Evolutionary conservation across 2,888 invertebrate genomes (phyloP).

Genomic region (Escarpia spicata): DNA sequence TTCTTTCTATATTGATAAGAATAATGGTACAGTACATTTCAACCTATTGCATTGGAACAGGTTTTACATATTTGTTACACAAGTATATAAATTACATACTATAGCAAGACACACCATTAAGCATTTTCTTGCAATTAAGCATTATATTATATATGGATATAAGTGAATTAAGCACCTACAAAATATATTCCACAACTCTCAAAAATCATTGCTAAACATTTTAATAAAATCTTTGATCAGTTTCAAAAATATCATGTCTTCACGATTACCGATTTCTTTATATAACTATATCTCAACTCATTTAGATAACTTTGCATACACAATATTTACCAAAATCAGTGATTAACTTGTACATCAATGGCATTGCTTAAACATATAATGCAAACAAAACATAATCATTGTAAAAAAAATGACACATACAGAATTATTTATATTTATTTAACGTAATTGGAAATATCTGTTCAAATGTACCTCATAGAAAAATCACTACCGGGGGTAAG

Average conservation of each 20-base stretch:
- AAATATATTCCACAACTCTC: not conserved
- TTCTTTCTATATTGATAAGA: not conserved
- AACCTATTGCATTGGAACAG: not conserved
- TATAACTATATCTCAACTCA: not conserved
- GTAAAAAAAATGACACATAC: not conserved
- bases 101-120: not conserved
- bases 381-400: not conserved
- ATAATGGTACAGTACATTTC: not conserved
- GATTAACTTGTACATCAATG: not conserved
- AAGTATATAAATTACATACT: no score
- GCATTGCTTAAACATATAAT: not conserved
- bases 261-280: not conserved
- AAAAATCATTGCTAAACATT: not conserved
- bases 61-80: not conserved
- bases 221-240: not conserved
- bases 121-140: not conserved
- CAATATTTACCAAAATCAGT: not conserved
- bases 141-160: not conserved
- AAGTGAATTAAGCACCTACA: not conserved
- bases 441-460: not conserved
- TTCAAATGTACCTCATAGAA: no score
- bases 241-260: not conserved
- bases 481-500: no score
- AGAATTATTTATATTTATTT: not conserved
- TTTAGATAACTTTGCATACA: not conserved